Conservation (phyloP, 2,113 vertebrate genomes). For the Sapajus apella region DNA sequence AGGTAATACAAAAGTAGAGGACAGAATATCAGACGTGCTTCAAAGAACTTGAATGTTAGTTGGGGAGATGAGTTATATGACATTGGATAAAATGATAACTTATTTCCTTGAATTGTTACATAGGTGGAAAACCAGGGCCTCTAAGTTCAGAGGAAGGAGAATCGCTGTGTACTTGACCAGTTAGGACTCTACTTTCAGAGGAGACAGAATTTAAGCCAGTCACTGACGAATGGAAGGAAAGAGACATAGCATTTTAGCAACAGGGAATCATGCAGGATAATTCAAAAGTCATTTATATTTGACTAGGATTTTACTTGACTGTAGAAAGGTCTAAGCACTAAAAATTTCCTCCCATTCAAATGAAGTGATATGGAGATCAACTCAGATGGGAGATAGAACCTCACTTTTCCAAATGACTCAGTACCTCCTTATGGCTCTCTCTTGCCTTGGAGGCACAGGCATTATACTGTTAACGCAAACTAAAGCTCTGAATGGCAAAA, state of each 20-base stretch:
- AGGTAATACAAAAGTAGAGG: not conserved
- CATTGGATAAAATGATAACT: not conserved
- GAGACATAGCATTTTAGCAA: not conserved
- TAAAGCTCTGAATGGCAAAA: not conserved
- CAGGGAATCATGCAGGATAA: not conserved
- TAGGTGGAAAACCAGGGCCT: not conserved
- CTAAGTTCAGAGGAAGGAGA: not conserved
- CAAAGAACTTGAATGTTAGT: not conserved
- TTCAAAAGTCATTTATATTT: conserved; percentile 17
- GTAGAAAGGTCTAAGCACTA: not conserved
- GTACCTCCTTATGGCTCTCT: not conserved
- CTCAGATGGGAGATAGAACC: not conserved
- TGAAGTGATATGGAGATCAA: not conserved
- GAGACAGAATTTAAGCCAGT: not conserved
- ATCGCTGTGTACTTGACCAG: not conserved
- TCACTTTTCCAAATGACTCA: not conserved
- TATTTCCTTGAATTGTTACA: not conserved
- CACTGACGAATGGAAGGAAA: not conserved
- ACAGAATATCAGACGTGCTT: not conserved
- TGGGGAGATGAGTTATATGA: not conserved
- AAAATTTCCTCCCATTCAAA: not conserved
- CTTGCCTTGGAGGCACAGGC: not conserved
- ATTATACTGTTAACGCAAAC: not conserved
- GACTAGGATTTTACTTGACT: not conserved
- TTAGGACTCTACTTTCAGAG: not conserved